Evolutionary conservation across 1,140 invertebrate species (phyloP).

Genomic region (Triops longicaudatus): DNA sequence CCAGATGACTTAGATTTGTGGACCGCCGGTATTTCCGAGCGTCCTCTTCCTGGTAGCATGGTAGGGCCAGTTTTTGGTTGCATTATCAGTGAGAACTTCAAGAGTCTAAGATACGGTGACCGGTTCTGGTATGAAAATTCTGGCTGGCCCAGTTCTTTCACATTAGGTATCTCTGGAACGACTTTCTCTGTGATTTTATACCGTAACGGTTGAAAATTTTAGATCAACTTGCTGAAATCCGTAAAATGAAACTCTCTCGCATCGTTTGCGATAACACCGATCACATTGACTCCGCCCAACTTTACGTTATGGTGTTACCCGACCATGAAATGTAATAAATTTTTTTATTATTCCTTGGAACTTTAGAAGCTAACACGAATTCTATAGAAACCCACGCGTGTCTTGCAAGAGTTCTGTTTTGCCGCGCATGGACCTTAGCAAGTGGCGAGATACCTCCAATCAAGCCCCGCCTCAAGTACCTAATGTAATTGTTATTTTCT

Average conservation of each 20-base stretch:
- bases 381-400: conserved; percentile 70
- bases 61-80: conserved; percentile 50
- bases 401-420: conserved; percentile 77
- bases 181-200: neutral
- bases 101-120: conserved; percentile 47
- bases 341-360: neutral
- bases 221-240: conserved; percentile 82
- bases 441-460: conserved; percentile 50
- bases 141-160: conserved; percentile 36
- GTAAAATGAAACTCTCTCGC: conserved; percentile 72
- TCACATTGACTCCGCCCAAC: conserved; percentile 80
- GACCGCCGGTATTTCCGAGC: conserved; percentile 44
- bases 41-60: conserved; percentile 39
- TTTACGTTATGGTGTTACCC: conserved; percentile 84
- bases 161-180: conserved; percentile 32
- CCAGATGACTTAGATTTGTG: conserved; percentile 44
- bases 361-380: neutral
- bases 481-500: neutral
- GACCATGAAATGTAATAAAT: conserved; percentile 79
- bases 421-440: conserved; percentile 72
- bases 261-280: conserved; percentile 94
- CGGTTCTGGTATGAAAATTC: conserved; percentile 51
- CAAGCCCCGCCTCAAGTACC: neutral
- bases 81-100: conserved; percentile 48
- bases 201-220: neutral